phyloP scores from a whole-genome alignment of 2,797 vertebrate genomes.

The Sebastes taczanowskii region DNA sequence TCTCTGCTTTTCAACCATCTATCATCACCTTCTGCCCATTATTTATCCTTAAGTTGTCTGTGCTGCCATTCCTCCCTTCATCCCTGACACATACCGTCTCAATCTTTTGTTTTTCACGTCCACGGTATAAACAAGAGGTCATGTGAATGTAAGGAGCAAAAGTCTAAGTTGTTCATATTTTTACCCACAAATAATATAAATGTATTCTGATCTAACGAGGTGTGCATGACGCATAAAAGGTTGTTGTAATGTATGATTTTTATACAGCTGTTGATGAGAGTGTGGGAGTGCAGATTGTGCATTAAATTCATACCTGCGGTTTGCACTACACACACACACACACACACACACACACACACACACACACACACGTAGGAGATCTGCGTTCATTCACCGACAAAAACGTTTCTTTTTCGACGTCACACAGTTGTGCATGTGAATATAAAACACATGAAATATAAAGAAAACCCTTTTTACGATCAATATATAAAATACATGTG shows the following conservation, averaged over 20 bases:
- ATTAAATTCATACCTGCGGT: slow-evolving; percentile 60
- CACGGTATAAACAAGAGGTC: neutral
- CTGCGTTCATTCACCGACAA: slow-evolving; percentile 16
- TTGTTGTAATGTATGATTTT: slow-evolving; percentile 27
- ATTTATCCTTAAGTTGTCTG: slow-evolving; percentile 33
- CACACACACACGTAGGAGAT: slow-evolving; percentile 21
- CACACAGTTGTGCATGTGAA: neutral
- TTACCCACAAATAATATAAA: neutral
- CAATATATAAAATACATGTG: neutral
- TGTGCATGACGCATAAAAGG: neutral
- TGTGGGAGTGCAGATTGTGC: slow-evolving; percentile 43
- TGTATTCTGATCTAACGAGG: neutral
- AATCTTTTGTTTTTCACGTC: slow-evolving; percentile 28
- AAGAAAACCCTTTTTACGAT: neutral
- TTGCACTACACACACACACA: slow-evolving; percentile 35
- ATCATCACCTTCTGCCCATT: slow-evolving; percentile 43
- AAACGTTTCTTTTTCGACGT: neutral
- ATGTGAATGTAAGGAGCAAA: neutral
- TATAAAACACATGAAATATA: neutral
- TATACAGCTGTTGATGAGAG: slow-evolving; percentile 46
- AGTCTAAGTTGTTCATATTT: slow-evolving; percentile 4
- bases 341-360: slow-evolving; percentile 47
- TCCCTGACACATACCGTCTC: slow-evolving; percentile 25
- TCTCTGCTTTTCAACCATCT: slow-evolving; percentile 23
- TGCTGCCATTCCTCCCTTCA: slow-evolving; percentile 16